Evolutionary conservation across 2,797 vertebrate species (phyloP).

Genomic region (Malacoctenus gilli): DNA sequence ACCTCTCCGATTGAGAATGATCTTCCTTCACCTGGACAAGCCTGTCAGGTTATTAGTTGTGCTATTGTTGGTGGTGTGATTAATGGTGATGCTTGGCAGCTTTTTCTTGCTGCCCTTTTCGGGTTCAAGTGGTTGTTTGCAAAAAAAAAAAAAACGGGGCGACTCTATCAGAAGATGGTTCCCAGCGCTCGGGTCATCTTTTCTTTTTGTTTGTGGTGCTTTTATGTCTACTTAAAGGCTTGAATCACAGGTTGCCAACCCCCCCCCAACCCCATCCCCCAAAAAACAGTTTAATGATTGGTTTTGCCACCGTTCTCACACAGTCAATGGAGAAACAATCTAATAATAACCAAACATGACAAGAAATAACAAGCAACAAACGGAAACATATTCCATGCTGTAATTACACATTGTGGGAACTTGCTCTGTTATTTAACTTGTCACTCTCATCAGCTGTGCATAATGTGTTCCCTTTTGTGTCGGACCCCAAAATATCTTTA

Average conservation of each 20-base stretch:
- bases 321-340: constrained; percentile 35
- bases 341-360: constrained; percentile 48
- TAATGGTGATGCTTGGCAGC: constrained; percentile 48
- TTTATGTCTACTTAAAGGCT: constrained; percentile 17
- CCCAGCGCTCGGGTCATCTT: constrained; percentile 12
- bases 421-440: constrained; percentile 55
- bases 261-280: no score
- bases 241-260: constrained; percentile 1
- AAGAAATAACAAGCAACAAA: constrained; percentile 51
- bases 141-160: no score
- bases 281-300: constrained; percentile 22
- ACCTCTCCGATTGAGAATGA: constrained; percentile 56
- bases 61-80: constrained; percentile 50
- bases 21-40: constrained; percentile 53
- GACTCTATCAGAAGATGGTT: no score
- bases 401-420: constrained; percentile 52
- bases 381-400: constrained; percentile 42
- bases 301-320: constrained; percentile 23
- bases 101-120: constrained; percentile 43
- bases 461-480: constrained; percentile 40
- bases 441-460: constrained; percentile 37
- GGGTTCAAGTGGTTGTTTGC: constrained; percentile 25
- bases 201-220: constrained; percentile 3
- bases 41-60: constrained; percentile 61
- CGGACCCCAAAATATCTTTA: constrained; percentile 39